Percentiles rank a stretch among this genome's conserved stretches.
These are phyloP conservation scores for Bos javanicus DNA, from an alignment of 2,113 vertebrate genomes.

Conservation along the genomic window DNA sequence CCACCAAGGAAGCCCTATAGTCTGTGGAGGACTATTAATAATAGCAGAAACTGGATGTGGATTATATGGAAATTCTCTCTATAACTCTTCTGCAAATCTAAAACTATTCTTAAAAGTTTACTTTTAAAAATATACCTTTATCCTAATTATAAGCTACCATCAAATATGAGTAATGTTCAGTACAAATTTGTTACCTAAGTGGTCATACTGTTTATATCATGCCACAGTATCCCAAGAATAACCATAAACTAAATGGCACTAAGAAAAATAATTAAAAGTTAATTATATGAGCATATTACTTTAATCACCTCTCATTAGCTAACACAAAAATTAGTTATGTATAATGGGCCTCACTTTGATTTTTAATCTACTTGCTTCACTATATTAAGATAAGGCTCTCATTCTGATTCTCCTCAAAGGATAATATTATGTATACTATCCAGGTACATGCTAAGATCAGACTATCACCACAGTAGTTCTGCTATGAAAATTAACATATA, in stretches of 20 bases:
- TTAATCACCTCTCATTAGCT: constrained; percentile 54
- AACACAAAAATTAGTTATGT: constrained; percentile 37
- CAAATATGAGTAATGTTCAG: constrained; percentile 10
- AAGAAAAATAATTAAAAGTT: constrained; percentile 58
- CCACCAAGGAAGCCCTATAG: background rate
- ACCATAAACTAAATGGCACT: constrained; percentile 42
- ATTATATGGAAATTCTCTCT: background rate
- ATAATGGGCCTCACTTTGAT: background rate
- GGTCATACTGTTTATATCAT: background rate
- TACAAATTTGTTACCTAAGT: background rate
- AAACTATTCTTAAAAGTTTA: constrained; percentile 20
- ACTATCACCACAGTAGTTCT: background rate
- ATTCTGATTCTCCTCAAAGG: background rate
- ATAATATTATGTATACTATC: background rate
- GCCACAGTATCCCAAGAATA: constrained; percentile 29
- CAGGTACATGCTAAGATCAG: background rate
- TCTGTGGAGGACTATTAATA: background rate
- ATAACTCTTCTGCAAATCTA: background rate
- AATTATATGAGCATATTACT: constrained; percentile 55
- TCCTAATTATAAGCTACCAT: constrained; percentile 37
- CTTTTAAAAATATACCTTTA: constrained; percentile 2
- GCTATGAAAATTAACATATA: constrained; percentile 2
- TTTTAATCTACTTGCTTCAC: constrained; percentile 42
- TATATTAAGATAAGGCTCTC: constrained; percentile 29
- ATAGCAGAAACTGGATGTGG: background rate